These are phyloP conservation scores for Labeo catla DNA, from an alignment of 2,113 vertebrate genomes.

Conservation along the genomic window DNA sequence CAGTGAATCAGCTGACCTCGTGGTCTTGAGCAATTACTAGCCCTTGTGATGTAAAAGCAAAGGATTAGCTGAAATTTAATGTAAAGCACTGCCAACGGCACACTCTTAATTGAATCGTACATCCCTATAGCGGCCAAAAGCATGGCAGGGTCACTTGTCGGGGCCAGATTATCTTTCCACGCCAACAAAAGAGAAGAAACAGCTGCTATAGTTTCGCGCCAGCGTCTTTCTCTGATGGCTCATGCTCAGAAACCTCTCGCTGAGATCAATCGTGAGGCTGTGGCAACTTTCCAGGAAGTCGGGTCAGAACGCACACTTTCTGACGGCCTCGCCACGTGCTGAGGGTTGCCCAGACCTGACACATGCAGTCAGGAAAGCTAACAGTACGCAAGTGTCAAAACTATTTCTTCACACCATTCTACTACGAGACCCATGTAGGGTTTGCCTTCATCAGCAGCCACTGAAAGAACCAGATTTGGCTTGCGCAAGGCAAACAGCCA, in stretches of 20 bases:
- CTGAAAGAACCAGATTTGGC: not conserved
- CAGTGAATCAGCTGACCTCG: slow-evolving; percentile 38
- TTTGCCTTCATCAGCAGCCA: no score
- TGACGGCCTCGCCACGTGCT: not conserved
- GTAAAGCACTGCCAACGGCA: slow-evolving; percentile 34
- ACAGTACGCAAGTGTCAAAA: not conserved
- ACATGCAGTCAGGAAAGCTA: not conserved
- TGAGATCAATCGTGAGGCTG: slow-evolving; percentile 47
- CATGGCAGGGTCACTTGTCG: slow-evolving; percentile 46
- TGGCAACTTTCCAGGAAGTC: slow-evolving; percentile 27
- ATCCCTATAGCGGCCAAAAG: slow-evolving; percentile 56
- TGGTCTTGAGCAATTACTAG: slow-evolving; percentile 33
- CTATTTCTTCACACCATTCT: not conserved
- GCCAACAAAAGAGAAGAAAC: slow-evolving; percentile 40
- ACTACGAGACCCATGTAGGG: not conserved
- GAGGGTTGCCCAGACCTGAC: slow-evolving; percentile 18
- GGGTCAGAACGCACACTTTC: not conserved
- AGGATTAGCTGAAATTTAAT: slow-evolving; percentile 46
- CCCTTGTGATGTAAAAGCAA: slow-evolving; percentile 20
- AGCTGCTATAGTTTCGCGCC: slow-evolving; percentile 28
- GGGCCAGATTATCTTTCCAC: slow-evolving; percentile 32
- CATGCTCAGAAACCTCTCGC: slow-evolving; percentile 27
- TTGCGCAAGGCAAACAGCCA: no score
- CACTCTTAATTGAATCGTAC: slow-evolving; percentile 55
- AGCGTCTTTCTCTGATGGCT: not conserved